Evolutionary conservation across 2,113 vertebrate species (phyloP).

Genomic region (Coturnix japonica): DNA sequence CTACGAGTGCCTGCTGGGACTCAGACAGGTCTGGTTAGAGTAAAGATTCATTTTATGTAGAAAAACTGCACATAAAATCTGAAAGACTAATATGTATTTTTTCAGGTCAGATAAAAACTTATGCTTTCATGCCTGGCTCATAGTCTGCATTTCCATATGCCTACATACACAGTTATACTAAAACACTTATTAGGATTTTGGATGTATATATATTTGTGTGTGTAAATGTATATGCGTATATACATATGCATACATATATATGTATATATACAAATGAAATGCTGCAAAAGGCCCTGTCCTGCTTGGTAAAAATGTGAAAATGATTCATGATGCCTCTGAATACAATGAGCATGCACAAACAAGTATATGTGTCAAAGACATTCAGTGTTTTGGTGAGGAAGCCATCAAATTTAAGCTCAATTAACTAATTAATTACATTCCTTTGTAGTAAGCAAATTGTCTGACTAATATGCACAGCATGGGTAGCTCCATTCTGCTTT

Average conservation of each 20-base stretch:
- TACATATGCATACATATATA: neutral
- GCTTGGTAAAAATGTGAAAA: neutral
- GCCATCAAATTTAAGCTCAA: neutral
- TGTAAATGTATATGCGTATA: neutral
- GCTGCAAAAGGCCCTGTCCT: neutral
- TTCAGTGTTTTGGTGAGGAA: neutral
- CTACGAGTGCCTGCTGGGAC: neutral
- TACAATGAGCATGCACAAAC: neutral
- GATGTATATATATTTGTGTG: neutral
- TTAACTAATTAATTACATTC: neutral
- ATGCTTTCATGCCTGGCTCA: neutral
- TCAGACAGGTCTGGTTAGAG: neutral
- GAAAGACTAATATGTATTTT: neutral
- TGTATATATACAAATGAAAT: neutral
- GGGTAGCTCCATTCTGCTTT: rapidly evolving
- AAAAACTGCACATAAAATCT: neutral
- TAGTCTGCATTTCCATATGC: neutral
- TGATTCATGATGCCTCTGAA: neutral
- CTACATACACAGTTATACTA: neutral
- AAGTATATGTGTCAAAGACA: neutral
- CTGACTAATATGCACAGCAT: neutral
- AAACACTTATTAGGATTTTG: neutral
- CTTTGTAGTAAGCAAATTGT: neutral
- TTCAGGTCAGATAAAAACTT: neutral
- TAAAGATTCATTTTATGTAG: neutral